Evolutionary conservation across 1,140 invertebrate genomes (phyloP).

Genomic region (Hydropsyche tenuis): DNA sequence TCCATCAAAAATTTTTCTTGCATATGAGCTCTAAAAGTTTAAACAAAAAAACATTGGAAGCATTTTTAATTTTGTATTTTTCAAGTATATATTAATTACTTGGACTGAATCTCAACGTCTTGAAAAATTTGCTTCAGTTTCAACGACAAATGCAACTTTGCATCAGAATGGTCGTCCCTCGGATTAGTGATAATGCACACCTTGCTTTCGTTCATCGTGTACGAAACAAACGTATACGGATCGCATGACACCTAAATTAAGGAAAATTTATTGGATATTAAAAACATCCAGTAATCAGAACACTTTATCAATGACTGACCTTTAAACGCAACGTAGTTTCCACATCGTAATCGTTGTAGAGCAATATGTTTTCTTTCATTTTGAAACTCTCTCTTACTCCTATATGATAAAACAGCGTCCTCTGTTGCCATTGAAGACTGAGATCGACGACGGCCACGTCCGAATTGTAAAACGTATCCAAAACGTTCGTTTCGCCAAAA

Average conservation of each 20-base stretch:
- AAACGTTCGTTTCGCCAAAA: slow-evolving; percentile 84
- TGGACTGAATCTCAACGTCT: slow-evolving; percentile 93
- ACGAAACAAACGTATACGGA: slow-evolving; percentile 88
- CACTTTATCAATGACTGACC: slow-evolving; percentile 61
- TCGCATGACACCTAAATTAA: slow-evolving; percentile 81
- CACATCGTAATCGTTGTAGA: slow-evolving; percentile 89
- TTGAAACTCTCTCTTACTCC: slow-evolving; percentile 97
- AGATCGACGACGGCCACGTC: slow-evolving; percentile 97
- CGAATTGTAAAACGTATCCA: slow-evolving; percentile 93
- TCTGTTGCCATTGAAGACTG: slow-evolving; percentile 87
- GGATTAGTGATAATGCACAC: slow-evolving; percentile 80
- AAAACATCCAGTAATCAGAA: slow-evolving; percentile 10
- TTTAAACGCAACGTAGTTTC: slow-evolving; percentile 86
- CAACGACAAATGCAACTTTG: slow-evolving; percentile 71
- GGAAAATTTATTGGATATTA: slow-evolving; percentile 4
- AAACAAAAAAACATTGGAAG: background rate
- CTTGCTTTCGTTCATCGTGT: slow-evolving; percentile 75
- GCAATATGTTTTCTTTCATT: slow-evolving; percentile 97
- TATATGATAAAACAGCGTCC: slow-evolving; percentile 93
- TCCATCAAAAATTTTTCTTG: slow-evolving; percentile 98
- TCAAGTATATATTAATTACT: slow-evolving; percentile 63
- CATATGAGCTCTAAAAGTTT: slow-evolving; percentile 83
- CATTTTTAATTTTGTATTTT: slow-evolving; percentile 1
- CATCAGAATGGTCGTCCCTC: slow-evolving; percentile 69
- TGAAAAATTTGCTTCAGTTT: slow-evolving; percentile 79